These are phyloP conservation scores for Eudyptes chrysolophus DNA, from an alignment of 2,113 vertebrate species.

Conservation along the genomic window DNA sequence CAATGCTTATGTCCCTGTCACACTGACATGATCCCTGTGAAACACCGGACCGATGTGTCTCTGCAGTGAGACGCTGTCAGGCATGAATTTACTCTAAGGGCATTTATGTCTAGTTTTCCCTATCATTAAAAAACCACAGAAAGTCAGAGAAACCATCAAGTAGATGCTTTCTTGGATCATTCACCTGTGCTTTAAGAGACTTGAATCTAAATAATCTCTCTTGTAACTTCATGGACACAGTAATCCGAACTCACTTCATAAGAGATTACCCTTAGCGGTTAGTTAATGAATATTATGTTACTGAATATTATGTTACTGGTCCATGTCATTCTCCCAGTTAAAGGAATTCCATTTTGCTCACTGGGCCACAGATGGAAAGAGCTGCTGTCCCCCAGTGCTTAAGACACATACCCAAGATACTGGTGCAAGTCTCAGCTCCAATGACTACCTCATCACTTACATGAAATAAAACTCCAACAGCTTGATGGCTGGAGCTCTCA, in stretches of 20 bases:
- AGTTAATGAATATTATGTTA: neutral
- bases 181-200: neutral
- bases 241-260: neutral
- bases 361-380: neutral
- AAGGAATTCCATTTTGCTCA: neutral
- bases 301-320: neutral
- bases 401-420: neutral
- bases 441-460: neutral
- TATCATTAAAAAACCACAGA: neutral
- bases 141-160: neutral
- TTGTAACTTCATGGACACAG: neutral
- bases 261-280: neutral
- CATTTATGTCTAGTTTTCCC: neutral
- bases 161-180: neutral
- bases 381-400: neutral
- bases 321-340: neutral
- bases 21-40: neutral
- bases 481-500: neutral
- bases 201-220: neutral
- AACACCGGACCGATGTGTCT: neutral
- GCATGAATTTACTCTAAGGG: conserved; percentile 1
- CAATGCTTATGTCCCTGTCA: neutral
- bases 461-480: neutral
- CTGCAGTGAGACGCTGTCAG: neutral
- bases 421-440: neutral